These are phyloP conservation scores for Portunus trituberculatus DNA, from an alignment of 1,140 invertebrate genomes.

Conservation along the genomic window DNA sequence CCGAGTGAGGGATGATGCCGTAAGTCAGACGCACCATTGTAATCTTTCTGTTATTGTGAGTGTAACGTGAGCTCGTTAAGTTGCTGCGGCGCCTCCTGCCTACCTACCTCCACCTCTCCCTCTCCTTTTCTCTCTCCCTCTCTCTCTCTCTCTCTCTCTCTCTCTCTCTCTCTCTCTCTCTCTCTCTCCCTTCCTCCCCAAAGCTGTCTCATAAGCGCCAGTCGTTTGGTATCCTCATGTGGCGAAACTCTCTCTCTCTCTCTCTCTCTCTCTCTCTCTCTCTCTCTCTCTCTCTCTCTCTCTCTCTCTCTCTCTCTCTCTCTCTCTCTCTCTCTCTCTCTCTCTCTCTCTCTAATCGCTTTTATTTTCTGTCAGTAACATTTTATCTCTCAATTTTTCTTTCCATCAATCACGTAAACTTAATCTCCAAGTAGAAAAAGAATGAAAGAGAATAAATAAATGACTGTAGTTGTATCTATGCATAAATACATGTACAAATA, in stretches of 20 bases:
- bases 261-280: conserved; percentile 17
- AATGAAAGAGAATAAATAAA: not conserved
- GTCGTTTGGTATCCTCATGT: conserved; percentile 6
- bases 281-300: conserved; percentile 22
- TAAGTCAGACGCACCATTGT: not conserved
- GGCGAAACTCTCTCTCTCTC: not conserved
- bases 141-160: not conserved
- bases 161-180: not conserved
- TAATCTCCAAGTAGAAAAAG: not conserved
- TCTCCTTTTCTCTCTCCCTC: not conserved
- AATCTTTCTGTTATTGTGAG: conserved; percentile 23
- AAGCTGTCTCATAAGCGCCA: conserved; percentile 11
- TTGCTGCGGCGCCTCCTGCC: not conserved
- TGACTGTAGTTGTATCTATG: not conserved
- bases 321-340: not conserved
- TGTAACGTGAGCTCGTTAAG: not conserved
- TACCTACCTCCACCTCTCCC: not conserved
- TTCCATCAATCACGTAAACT: not conserved
- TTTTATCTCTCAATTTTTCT: not conserved
- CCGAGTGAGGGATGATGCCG: not conserved
- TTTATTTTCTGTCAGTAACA: not conserved
- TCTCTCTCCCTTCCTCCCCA: not conserved
- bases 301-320: not conserved
- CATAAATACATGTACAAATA: too few species aligned
- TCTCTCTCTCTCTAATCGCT: not conserved